A percentile compares a stretch with the other conserved stretches of the same genome.
Evolutionary conservation across 2,113 vertebrate genomes (phyloP).

Genomic region (Psilopsiagon aurifrons): DNA sequence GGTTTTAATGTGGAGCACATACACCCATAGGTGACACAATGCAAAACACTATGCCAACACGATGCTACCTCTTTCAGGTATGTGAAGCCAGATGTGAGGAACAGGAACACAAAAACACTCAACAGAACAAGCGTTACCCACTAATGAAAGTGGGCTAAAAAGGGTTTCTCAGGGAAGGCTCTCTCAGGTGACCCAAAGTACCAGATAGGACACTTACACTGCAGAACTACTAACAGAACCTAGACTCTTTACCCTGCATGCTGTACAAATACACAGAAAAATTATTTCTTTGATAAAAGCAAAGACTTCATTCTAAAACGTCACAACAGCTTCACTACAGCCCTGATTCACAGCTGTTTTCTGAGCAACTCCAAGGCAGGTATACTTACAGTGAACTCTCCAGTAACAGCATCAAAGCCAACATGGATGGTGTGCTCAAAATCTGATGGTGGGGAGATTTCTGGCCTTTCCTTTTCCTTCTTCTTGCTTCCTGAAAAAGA

Average conservation of each 20-base stretch:
- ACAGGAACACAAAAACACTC: neutral
- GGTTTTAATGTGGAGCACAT: neutral
- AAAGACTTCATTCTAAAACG: neutral
- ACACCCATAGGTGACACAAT: neutral
- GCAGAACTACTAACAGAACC: neutral
- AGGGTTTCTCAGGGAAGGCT: neutral
- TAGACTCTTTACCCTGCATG: neutral
- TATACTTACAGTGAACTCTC: conserved; percentile 94
- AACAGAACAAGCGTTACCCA: neutral
- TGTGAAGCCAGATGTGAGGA: neutral
- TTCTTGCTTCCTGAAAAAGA: conserved; percentile 85
- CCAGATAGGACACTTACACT: neutral
- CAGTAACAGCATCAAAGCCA: conserved; percentile 96
- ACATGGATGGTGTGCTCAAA: conserved; percentile 99
- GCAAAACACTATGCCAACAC: neutral
- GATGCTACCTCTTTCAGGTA: neutral
- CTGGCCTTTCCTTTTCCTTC: conserved; percentile 94
- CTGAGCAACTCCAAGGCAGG: neutral
- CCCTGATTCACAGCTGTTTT: neutral
- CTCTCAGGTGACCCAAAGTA: neutral
- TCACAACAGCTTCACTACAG: neutral
- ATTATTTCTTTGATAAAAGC: neutral
- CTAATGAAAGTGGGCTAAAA: neutral
- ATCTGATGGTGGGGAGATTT: conserved; percentile 95
- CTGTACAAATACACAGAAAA: neutral